Evolutionary conservation across 2,113 vertebrate genomes (phyloP).

Genomic region (Hippotragus niger): DNA sequence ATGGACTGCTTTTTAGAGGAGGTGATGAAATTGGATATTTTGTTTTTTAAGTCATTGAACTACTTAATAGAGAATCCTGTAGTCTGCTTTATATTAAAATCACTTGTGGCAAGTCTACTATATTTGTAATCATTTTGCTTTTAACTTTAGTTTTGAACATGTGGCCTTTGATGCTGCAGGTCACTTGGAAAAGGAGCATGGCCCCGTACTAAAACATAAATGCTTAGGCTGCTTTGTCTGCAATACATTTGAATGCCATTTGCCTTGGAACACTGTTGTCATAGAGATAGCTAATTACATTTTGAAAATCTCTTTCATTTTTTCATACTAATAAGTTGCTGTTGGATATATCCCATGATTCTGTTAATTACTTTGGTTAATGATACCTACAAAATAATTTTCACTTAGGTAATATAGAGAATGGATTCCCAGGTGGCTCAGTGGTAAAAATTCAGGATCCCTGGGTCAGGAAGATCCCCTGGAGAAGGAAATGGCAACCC

Average conservation of each 20-base stretch:
- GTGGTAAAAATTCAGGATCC: not conserved
- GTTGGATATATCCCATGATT: not conserved
- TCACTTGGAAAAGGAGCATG: not conserved
- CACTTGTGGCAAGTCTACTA: not conserved
- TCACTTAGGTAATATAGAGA: not conserved
- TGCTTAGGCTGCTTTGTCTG: not conserved
- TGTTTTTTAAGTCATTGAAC: not conserved
- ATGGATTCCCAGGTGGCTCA: not conserved
- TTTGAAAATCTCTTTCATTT: not conserved
- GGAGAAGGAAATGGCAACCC: not conserved
- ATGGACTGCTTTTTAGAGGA: not conserved
- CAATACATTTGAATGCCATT: not conserved
- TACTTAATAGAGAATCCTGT: not conserved
- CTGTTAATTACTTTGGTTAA: not conserved
- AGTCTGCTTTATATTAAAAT: not conserved
- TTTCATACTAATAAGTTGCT: not conserved
- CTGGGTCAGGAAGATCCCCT: not conserved
- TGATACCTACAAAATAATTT: not conserved
- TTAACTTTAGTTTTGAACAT: not conserved
- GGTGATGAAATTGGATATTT: slow-evolving; percentile 19
- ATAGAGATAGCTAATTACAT: not conserved
- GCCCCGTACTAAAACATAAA: not conserved
- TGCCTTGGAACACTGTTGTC: not conserved
- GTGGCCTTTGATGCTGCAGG: not conserved
- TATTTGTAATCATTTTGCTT: slow-evolving; percentile 6